Evolutionary conservation across 64 coral and sea anemone species (phyloP), one percentile per base, ranked within the genome.

Genomic region (Montipora capricornis): DNA sequence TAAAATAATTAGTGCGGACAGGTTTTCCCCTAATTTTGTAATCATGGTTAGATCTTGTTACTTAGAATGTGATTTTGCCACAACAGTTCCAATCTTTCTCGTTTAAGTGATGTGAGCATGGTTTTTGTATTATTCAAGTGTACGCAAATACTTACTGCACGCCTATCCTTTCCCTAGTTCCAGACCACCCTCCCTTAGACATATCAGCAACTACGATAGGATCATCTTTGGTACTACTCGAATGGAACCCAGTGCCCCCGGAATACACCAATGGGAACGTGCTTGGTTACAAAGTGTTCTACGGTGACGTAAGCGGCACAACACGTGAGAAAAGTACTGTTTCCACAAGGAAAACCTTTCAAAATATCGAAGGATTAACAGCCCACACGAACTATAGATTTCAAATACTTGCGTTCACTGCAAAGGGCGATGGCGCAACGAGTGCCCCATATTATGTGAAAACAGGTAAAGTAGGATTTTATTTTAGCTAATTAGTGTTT

Each of bases 321-420:
- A 48, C 82, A 20, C 14, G 60, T 8, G 15, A 0, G 6, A 70
- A 68, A 5, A 84, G 19, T 0, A 69, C 29, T n/a, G 17, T 49
- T 9, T 47, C 62, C 15, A 2, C 82, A 4, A 8, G 15, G 9
- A 12, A 22, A 48, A 84, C 62, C 2, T 17, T 1, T 20, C 2
- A n/a, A 6, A 49, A 47, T 5, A 69, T 84, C 6, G 15, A 49
- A 14, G 82, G 81, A 68, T 13, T 84, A 14, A 84, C 26, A 49
- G 0, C 61, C 3, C 20, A 47, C 59, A 71, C 82, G 2, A 84
- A 68, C 8, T 84, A 84, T 11, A 84, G 17, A 10, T 84, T 84
- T 45, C 82, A 69, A 14, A 47, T 84, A 8, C 82, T 84, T 47
- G 82, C 82, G 8, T 84, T 84, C 20, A 84, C 82, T 8, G 61